Base-by-base conservation (phyloP, 2,888 invertebrate genomes). In the Drosophila lacicola region DNA sequence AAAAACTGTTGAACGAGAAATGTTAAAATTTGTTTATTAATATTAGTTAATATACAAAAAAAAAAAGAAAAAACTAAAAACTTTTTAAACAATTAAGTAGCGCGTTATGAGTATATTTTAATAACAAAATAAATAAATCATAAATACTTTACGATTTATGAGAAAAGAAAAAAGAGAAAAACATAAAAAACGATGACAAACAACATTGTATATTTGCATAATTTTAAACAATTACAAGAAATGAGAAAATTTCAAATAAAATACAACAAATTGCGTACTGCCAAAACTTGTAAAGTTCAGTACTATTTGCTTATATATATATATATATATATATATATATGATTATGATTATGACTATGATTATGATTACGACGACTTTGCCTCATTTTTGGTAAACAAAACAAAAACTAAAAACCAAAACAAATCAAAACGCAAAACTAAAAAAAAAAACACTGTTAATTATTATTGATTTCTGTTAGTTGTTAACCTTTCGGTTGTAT, bases 261-360 rank as follows among this genome's bases (percentile, higher is more conserved):
- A 41, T 29, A 41, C 29, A 41, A 53, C 54, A 63, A 74, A 78
- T 60, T 86, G 81, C 88, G 88, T 83, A 91, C 90, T 90, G 91
- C 91, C 90, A 90, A 90, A 91, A 90, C 90, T 91, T 91, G 79
- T 80, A 91, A 90, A 90, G 90, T 90, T 90, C 89, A 81, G 87
- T 89, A 85, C 89, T 88, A 86, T 80, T 83, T 86, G 84, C 81
- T 83, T 81, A 74, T 45, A 62, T 6, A 4, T 6, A 25, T 2
- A 25, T 1, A 25, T 5, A 25, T 5, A 25, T 1, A 25, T 5
- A 5, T 5, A 25, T 6, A 25, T 6, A 25, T 2, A 67, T 73
- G 39, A 70, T 68, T 74, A 73, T 54, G 60, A 67, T 39, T 62
- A 25, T 25, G 25, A 25, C 5, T 76, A 67, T 72, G 39, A 75